These are phyloP conservation scores for Spodoptera picta DNA, from an alignment of 2,888 invertebrate species.

Conservation along the genomic window DNA sequence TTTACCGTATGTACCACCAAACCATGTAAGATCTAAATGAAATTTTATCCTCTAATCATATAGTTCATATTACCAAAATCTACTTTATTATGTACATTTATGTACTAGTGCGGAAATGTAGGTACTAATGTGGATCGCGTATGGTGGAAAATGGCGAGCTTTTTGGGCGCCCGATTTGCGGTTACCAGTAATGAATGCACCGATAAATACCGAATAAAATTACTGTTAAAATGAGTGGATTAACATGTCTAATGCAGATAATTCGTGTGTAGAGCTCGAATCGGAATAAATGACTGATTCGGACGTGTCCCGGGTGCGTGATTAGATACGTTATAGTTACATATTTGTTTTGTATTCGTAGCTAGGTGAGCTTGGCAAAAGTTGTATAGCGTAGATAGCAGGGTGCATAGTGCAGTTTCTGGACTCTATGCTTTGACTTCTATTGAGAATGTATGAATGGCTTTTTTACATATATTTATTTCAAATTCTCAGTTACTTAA, in stretches of 20 bases:
- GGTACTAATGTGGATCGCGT: slow-evolving; percentile 64
- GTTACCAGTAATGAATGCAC: slow-evolving; percentile 87
- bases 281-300: slow-evolving; percentile 84
- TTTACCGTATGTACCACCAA: too few species aligned
- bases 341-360: slow-evolving; percentile 21
- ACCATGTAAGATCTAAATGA: too few species aligned
- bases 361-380: neutral
- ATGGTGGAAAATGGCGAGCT: slow-evolving; percentile 84
- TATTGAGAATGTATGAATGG: too few species aligned
- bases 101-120: slow-evolving; percentile 37
- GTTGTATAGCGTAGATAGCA: neutral
- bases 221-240: slow-evolving; percentile 89
- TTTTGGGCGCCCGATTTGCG: slow-evolving; percentile 88
- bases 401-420: too few species aligned
- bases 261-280: slow-evolving; percentile 82
- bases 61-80: too few species aligned
- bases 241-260: slow-evolving; percentile 89
- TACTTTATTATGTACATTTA: slow-evolving; percentile 11
- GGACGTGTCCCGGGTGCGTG: slow-evolving; percentile 56
- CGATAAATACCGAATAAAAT: slow-evolving; percentile 89
- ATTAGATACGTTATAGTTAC: slow-evolving; percentile 44
- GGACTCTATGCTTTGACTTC: too few species aligned
- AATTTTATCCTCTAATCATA: too few species aligned
- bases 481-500: too few species aligned
- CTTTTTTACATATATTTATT: too few species aligned